These are phyloP conservation scores for Pogonomyrmex californicus DNA, from an alignment of 1,140 invertebrate species.

Conservation along the genomic window DNA sequence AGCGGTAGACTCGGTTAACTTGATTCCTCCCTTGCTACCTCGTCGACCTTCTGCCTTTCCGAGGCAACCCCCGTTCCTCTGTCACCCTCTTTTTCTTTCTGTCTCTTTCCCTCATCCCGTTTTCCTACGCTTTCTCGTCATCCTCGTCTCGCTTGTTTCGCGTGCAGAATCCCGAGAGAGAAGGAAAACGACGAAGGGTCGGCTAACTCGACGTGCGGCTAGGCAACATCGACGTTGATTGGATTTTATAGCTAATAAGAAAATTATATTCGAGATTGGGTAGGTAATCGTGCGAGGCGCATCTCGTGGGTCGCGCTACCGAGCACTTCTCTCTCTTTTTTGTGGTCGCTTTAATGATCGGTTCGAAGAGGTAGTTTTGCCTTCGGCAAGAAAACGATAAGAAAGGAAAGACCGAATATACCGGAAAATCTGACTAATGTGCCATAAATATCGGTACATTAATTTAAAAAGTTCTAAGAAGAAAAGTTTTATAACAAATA, in stretches of 20 bases:
- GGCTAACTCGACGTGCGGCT: slow-evolving; percentile 67
- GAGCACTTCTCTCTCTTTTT: slow-evolving; percentile 43
- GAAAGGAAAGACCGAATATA: slow-evolving; percentile 49
- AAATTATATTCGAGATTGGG: slow-evolving; percentile 87
- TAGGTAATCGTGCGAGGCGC: slow-evolving; percentile 81
- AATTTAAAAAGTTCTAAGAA: background rate
- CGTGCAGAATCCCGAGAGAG: slow-evolving; percentile 25
- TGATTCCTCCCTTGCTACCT: slow-evolving; percentile 69
- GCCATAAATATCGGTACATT: slow-evolving; percentile 16
- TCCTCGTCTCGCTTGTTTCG: slow-evolving; percentile 32
- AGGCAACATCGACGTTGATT: slow-evolving; percentile 81
- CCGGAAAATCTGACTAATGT: slow-evolving; percentile 1
- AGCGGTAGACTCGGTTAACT: slow-evolving; percentile 70
- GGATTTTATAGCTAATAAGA: slow-evolving; percentile 86
- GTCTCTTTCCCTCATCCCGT: background rate
- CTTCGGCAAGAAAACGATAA: slow-evolving; percentile 65
- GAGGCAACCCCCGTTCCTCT: slow-evolving; percentile 11
- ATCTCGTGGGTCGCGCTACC: slow-evolving; percentile 70
- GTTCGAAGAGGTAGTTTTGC: slow-evolving; percentile 60
- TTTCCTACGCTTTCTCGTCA: slow-evolving; percentile 38
- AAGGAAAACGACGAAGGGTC: slow-evolving; percentile 65
- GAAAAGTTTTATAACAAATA: background rate
- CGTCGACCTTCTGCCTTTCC: slow-evolving; percentile 60
- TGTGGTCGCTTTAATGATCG: slow-evolving; percentile 54
- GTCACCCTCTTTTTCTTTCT: slow-evolving; percentile 39